A percentile compares a stretch with the other conserved stretches of the same genome.
phyloP scores from a whole-genome alignment of 2,113 vertebrate species.

The Carlito syrichta region DNA sequence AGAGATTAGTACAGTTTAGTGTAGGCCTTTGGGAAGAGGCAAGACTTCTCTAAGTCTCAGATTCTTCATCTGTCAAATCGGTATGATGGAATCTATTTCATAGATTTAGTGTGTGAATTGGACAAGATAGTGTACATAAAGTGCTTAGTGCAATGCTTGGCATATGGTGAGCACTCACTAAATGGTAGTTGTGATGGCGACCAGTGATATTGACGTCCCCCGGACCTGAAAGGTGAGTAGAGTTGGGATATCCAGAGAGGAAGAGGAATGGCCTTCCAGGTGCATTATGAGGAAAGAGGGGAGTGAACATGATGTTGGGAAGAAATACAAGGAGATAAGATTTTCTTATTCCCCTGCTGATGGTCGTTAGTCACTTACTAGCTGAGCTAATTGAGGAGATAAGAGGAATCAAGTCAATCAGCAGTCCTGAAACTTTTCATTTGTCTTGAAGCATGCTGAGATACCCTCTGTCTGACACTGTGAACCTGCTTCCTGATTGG shows the following conservation, averaged over 20 bases:
- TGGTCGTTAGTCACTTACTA: constrained; percentile 16
- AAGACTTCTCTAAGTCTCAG: constrained; percentile 28
- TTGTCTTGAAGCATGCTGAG: constrained; percentile 7
- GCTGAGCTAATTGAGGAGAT: constrained; percentile 25
- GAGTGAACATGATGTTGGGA: not conserved
- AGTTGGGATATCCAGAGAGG: not conserved
- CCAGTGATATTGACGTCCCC: not conserved
- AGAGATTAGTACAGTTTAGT: not conserved
- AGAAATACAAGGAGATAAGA: not conserved
- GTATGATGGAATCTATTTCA: not conserved
- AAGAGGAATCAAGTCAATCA: constrained; percentile 23
- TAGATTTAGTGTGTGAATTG: constrained; percentile 25
- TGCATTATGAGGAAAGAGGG: constrained; percentile 21
- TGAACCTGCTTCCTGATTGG: not conserved
- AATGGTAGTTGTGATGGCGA: not conserved
- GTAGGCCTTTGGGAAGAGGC: not conserved
- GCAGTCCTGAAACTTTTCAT: constrained; percentile 9
- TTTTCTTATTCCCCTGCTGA: constrained; percentile 33
- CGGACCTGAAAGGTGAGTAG: not conserved
- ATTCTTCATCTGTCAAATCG: constrained; percentile 16
- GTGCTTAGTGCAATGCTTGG: not conserved
- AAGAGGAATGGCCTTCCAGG: not conserved
- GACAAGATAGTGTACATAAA: not conserved
- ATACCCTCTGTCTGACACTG: not conserved
- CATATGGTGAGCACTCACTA: not conserved